phyloP scores from a whole-genome alignment of 1,140 invertebrate species.

The Drosophila sucinea region DNA sequence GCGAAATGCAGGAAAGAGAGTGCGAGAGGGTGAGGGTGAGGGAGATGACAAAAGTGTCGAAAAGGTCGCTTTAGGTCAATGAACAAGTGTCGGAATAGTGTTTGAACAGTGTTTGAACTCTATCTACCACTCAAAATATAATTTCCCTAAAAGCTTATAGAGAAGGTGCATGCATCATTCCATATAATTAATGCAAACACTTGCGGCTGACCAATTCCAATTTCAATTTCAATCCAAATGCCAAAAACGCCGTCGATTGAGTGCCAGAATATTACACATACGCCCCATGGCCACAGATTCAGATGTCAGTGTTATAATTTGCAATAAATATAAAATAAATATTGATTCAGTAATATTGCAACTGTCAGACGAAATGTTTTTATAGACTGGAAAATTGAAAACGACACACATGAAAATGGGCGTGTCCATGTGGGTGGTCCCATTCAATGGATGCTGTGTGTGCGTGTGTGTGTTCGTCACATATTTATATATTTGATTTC shows the following conservation, averaged over 20 bases:
- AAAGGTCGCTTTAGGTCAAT: background rate
- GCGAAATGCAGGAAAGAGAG: background rate
- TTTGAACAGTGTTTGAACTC: background rate
- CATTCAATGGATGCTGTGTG: slow-evolving; percentile 13
- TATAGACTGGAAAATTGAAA: slow-evolving; percentile 8
- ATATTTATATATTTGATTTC: slow-evolving; percentile 43
- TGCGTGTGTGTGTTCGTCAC: slow-evolving; percentile 2
- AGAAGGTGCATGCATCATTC: background rate
- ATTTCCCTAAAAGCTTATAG: background rate
- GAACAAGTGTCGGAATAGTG: background rate
- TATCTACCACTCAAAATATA: background rate
- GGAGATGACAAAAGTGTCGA: background rate
- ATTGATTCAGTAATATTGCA: slow-evolving; percentile 39
- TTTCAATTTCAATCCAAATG: slow-evolving; percentile 37
- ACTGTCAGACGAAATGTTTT: slow-evolving; percentile 10
- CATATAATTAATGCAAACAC: background rate
- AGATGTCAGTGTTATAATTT: slow-evolving; percentile 28
- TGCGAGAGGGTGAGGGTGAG: background rate
- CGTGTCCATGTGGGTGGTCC: slow-evolving; percentile 8
- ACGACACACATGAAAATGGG: slow-evolving; percentile 12
- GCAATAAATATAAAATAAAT: slow-evolving; percentile 43
- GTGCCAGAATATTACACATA: slow-evolving; percentile 43
- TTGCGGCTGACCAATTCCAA: slow-evolving; percentile 30
- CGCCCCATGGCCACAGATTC: slow-evolving; percentile 37
- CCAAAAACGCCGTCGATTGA: slow-evolving; percentile 32